A percentile compares a stretch with the other conserved stretches of the same genome.
phyloP scores from a whole-genome alignment of 2,797 vertebrate genomes.

The Agapornis canus region DNA sequence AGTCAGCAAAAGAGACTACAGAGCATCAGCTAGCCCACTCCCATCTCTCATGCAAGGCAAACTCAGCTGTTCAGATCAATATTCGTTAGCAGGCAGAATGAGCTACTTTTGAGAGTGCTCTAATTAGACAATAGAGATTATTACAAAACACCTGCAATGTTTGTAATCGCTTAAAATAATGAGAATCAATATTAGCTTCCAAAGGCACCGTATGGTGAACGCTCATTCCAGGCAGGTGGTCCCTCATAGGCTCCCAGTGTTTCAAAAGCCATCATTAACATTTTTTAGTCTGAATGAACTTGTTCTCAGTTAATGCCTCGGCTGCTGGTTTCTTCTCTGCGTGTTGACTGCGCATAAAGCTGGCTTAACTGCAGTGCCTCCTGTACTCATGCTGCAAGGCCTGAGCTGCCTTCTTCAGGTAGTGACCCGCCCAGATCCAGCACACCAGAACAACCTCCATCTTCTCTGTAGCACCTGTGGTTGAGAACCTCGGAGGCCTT shows the following conservation, averaged over 20 bases:
- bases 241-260: conserved; percentile 59
- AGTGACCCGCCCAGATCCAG: background rate
- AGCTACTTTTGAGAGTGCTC: conserved; percentile 70
- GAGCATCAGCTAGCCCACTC: conserved; percentile 19
- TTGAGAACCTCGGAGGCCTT: background rate
- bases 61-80: conserved; percentile 74
- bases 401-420: background rate
- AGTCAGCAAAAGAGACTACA: background rate
- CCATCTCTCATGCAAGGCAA: conserved; percentile 41
- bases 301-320: conserved; percentile 55
- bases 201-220: conserved; percentile 81
- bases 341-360: background rate
- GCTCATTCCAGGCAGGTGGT: conserved; percentile 70
- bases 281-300: conserved; percentile 68
- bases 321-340: conserved; percentile 39
- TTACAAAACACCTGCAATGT: conserved; percentile 82
- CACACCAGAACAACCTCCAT: background rate
- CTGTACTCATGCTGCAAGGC: background rate
- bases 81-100: conserved; percentile 71
- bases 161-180: conserved; percentile 79
- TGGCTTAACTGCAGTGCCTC: background rate
- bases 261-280: conserved; percentile 71
- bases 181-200: conserved; percentile 82
- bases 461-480: background rate
- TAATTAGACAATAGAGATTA: conserved; percentile 82